Conservation (phyloP, 2,888 invertebrate genomes). For the Xylota segnis region DNA sequence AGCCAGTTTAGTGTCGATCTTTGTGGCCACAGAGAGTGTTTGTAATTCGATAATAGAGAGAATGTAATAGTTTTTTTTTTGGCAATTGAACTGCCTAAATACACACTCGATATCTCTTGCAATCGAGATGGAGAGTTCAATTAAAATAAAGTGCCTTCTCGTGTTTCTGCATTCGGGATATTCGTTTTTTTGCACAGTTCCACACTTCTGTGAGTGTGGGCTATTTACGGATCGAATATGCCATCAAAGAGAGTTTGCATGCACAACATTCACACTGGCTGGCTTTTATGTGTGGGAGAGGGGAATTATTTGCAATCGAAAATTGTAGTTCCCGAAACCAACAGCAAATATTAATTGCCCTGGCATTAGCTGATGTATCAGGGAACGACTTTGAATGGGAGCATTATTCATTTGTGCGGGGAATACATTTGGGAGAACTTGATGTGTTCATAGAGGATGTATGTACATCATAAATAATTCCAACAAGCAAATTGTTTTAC, state of each 20-base stretch:
- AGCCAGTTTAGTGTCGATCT: constrained; percentile 44
- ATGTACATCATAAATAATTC: not conserved
- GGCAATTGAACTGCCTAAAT: constrained; percentile 65
- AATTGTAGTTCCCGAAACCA: constrained; percentile 21
- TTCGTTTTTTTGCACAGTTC: constrained; percentile 11
- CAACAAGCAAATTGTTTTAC: not conserved
- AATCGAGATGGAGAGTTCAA: constrained; percentile 73
- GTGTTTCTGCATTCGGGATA: constrained; percentile 62
- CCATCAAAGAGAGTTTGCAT: constrained; percentile 6
- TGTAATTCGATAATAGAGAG: constrained; percentile 65
- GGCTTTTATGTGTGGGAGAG: not conserved
- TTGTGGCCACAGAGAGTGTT: constrained; percentile 40
- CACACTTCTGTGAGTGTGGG: not conserved
- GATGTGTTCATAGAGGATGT: constrained; percentile 9
- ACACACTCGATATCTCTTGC: constrained; percentile 61
- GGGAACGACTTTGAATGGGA: not conserved
- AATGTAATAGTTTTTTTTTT: constrained; percentile 32
- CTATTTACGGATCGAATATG: constrained; percentile 26
- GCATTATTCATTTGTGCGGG: not conserved
- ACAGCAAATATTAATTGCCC: constrained; percentile 42
- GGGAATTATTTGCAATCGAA: constrained; percentile 35
- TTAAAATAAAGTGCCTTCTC: constrained; percentile 76
- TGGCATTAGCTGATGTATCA: constrained; percentile 19
- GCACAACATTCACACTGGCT: constrained; percentile 20
- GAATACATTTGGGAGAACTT: constrained; percentile 2